Conservation (phyloP, 2,888 invertebrate genomes). For the Drosophila bunnanda region DNA sequence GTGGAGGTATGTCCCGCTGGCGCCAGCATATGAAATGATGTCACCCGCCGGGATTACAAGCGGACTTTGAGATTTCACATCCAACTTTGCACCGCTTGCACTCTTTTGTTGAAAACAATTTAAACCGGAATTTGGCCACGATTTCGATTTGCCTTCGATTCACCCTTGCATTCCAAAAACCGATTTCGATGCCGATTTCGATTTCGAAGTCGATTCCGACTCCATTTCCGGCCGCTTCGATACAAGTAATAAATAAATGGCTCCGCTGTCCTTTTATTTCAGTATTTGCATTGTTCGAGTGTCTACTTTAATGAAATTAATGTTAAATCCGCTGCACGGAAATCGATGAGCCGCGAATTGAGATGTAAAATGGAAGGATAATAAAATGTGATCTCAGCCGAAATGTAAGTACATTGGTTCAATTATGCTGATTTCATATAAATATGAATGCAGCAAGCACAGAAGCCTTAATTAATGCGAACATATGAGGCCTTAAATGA, state of each 20-base stretch:
- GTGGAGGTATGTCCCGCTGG: slow-evolving; percentile 28
- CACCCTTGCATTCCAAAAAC: background rate
- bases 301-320: slow-evolving; percentile 21
- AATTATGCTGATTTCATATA: background rate
- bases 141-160: too few species aligned
- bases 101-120: slow-evolving; percentile 30
- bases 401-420: background rate
- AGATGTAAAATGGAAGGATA: background rate
- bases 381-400: slow-evolving; percentile 6
- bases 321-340: background rate
- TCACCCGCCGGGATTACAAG: slow-evolving; percentile 66
- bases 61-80: slow-evolving; percentile 45
- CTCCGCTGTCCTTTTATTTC: slow-evolving; percentile 1
- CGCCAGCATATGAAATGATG: slow-evolving; percentile 75
- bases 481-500: background rate
- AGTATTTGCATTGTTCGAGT: slow-evolving; percentile 1
- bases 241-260: slow-evolving; percentile 25
- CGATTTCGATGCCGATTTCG: background rate
- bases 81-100: slow-evolving; percentile 25
- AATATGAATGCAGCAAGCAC: background rate
- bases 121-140: slow-evolving; percentile 5
- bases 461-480: background rate
- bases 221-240: too few species aligned
- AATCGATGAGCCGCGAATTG: background rate
- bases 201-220: too few species aligned